Base-by-base conservation (phyloP, 1,140 invertebrate genomes). In the Drosophila athabasca region DNA sequence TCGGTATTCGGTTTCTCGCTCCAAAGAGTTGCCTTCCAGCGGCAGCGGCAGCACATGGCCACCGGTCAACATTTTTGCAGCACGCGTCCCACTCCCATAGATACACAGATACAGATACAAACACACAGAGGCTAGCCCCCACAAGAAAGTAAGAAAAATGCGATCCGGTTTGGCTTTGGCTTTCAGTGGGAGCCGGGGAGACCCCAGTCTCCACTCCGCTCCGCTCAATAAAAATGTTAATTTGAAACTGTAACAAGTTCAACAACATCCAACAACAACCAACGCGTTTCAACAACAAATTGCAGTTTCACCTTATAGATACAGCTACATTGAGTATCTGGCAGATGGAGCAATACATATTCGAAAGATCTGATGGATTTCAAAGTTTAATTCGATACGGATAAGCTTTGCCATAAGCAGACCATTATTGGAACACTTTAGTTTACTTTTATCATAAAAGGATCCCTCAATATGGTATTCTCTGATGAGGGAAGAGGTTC, bases 191-290 rank as follows among this genome's bases (percentile, higher is more conserved):
- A 0, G 8, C 1, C 2, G 29, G 52, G 62, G 65, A 55, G 45
- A 24, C 22, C 22, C 22, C 22, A 24, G 2, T 3, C 22, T 24
- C 24, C 55, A 70, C 80, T 70, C 77, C 77, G 55, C 59, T 81
- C 61, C 54, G 58, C 57, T 76, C 64, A 62, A 76, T 73, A 75
- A 79, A 79, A 84, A 83, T 79, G 76, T 71, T 79, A 61, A 84
- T 83, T 79, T 68, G 55, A 76, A 39, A 79, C 76, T 76, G 59
- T 83, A 83, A 79, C 80, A 84, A 84, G 79, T 82, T 77, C 67
- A 70, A 69, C 67, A 70, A 53, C 66, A 68, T 55, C 35, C 4
- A 1, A 45, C 55, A 65, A 62, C 57, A 62, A 50, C 29, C 22
- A 57, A 44, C 50, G 13, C 57, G 39, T 41, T 51, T 41, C 68